Base-by-base conservation (phyloP, 1,140 invertebrate genomes). In the Cepaea nemoralis region DNA sequence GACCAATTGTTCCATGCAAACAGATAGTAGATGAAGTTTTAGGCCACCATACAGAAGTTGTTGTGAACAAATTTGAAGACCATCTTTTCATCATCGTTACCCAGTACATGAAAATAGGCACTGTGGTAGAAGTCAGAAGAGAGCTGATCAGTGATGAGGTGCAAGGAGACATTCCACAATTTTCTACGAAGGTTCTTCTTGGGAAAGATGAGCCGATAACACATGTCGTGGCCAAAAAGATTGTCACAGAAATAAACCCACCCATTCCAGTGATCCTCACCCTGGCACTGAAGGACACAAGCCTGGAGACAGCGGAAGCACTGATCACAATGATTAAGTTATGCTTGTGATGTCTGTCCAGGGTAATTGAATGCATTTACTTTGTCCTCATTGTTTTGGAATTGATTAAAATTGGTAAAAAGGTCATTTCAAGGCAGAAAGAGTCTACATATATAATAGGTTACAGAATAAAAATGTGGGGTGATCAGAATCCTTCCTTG, bases 121-220 rank as follows among this genome's bases (percentile, higher is more conserved):
- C 78, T 24, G 35, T 80, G 70, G 78, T 78, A 27, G 39, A 80
- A 55, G 69, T 80, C 31, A 71, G 16, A 19, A 70, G 78, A 48
- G 78, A 80, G 37, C 14, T 80, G 6, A 39, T 80, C 35, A 55
- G 39, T 40, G 42, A 80, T 73, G 78, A 80, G 19, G 35, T 80
- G 12, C 67, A 80, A 55, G 78, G 39, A n/a, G 35, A 50, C 27
- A 55, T 70, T 55, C 78, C 78, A 2, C 50, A 73, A 24, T 80
- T 80, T 73, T 80, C 78, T 37, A 80, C 78, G 3, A 50, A 48
- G 24, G 78, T 80, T 3, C 42, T 80, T 12, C 31, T 80, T 3
- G 78, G 78, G 14, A 80, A 80, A 55, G 78, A 80, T 80, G 78
- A 80, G 78, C 78, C 78, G n/a, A 42, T 80, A 40, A 80, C 48